A percentile compares a stretch with the other conserved stretches of the same genome.
Evolutionary conservation across 2,888 invertebrate genomes (phyloP).

Genomic region (Phytoseiulus persimilis): DNA sequence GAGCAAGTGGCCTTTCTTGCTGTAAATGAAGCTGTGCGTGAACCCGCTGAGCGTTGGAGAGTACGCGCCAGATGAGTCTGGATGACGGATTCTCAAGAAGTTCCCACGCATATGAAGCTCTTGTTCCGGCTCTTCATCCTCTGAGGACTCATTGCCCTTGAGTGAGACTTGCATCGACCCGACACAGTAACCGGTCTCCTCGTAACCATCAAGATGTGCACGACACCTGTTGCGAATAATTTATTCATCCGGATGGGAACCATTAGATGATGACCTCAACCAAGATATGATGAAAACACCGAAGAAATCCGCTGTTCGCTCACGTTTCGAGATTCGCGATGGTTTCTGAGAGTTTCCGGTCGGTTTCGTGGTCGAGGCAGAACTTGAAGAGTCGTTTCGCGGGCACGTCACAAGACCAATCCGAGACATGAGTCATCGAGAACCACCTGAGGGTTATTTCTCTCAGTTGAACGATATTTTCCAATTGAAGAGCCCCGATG

Average conservation of each 20-base stretch:
- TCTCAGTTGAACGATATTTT: too few species aligned
- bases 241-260: background rate
- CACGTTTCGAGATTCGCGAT: background rate
- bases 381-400: conserved; percentile 17
- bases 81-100: conserved; percentile 26
- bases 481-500: too few species aligned
- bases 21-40: conserved; percentile 10
- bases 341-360: background rate
- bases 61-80: background rate
- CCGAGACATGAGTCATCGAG: background rate
- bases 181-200: conserved; percentile 14
- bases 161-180: background rate
- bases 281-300: background rate
- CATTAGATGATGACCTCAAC: background rate
- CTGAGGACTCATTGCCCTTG: too few species aligned
- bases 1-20: conserved; percentile 13
- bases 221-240: background rate
- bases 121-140: background rate
- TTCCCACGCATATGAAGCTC: conserved; percentile 11
- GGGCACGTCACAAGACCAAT: background rate
- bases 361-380: background rate
- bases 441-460: conserved; percentile 33
- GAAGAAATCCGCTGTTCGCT: background rate
- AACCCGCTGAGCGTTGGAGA: background rate
- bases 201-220: background rate